Conservation (phyloP, 2,113 vertebrate species). For the Kryptolebias marmoratus region DNA sequence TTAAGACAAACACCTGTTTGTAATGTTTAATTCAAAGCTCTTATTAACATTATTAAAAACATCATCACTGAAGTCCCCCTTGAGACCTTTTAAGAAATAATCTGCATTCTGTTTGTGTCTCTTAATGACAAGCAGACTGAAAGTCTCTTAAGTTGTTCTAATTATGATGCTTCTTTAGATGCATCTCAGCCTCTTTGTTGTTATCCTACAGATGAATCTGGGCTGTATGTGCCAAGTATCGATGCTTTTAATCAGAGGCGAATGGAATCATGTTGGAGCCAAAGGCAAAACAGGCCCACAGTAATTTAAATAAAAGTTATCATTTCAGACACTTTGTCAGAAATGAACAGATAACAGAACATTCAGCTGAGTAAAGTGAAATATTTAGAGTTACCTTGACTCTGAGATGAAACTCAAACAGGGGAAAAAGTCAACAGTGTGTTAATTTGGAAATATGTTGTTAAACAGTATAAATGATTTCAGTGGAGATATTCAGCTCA, state of each 20-base stretch:
- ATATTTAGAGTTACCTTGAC: no score
- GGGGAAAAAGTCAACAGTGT: no score
- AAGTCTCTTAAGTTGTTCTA: neutral
- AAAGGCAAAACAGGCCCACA: no score
- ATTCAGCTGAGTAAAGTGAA: no score
- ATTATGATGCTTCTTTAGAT: conserved; percentile 43
- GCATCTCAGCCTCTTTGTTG: neutral
- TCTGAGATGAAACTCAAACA: no score
- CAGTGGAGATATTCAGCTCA: no score
- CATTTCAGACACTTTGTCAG: no score
- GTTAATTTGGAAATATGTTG: no score
- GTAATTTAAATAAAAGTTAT: no score
- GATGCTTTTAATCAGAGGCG: conserved; percentile 1
- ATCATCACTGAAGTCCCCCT: neutral
- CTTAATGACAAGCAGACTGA: conserved; percentile 7
- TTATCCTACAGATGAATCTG: neutral
- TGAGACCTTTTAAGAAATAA: neutral
- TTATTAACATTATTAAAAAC: neutral
- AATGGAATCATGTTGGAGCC: no score
- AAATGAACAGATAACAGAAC: no score
- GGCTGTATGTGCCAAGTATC: conserved; percentile 9
- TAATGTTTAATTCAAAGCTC: neutral
- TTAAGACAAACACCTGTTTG: neutral
- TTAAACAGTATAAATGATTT: no score
- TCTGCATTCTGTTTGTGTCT: neutral